Evolutionary conservation across 1,140 invertebrate genomes (phyloP), one percentile per base, ranked within the genome.

Genomic region (Drosophila kikkawai): DNA sequence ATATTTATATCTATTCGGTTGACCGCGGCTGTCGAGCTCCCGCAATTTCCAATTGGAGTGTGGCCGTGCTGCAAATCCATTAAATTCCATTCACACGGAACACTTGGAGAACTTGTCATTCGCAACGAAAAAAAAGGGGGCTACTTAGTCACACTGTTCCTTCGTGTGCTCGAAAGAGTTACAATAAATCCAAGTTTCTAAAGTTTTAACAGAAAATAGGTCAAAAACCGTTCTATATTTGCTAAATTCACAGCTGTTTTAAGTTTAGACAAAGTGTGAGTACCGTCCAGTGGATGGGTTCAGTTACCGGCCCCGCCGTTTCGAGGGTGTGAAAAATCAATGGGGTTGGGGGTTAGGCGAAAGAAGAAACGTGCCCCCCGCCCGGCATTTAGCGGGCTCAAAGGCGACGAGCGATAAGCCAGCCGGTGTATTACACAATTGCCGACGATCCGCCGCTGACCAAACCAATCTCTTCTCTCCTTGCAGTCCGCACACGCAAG

Each of bases 201-300:
- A 36, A 66, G 61, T 86, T 79, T 70, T 79, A 59, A 85, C 65
- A 67, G 59, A 85, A 79, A 86, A 64, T 67, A 73, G 61, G 55
- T 56, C 55, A 61, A 82, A 47, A 48, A 48, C 68, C 58, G 60
- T 53, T 75, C 68, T 47, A 57, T 71, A 78, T 67, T 84, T 84
- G 80, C 84, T 80, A 87, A 87, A 87, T 87, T 88, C 65, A 75
- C 71, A 75, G 65, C 77, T 71, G 84, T 87, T 63, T 84, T 75
- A 78, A 90, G 65, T 80, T 76, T 39, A 34, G 47, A 41, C 55
- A 51, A 76, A 69, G 68, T 61, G 84, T 86, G 63, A 87, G 82
- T 85, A 17, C 9, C n/a, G 13, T 7, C 11, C 13, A 11, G 9
- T 6, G n/a, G 12, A 22, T 12, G 15, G n/a, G 12, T 13, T 55